Conservation (phyloP, 1,140 invertebrate species). For the Macrocentrus cingulum region DNA sequence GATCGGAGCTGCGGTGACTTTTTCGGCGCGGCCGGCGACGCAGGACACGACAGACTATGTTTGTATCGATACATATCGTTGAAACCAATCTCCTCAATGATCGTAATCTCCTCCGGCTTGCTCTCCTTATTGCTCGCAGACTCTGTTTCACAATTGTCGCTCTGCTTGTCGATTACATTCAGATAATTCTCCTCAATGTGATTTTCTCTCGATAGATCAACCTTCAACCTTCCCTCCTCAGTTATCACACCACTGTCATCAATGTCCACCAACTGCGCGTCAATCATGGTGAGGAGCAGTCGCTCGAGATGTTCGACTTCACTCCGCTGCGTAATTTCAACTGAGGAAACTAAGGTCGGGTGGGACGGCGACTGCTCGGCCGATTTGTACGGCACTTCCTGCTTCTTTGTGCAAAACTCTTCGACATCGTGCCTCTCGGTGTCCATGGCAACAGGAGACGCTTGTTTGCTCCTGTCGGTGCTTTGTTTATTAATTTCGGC, state of each 20-base stretch:
- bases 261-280: constrained; percentile 37
- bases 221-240: too few relatives aligned
- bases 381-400: constrained; percentile 3
- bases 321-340: constrained; percentile 30
- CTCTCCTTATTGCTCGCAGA: not conserved
- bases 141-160: not conserved
- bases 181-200: not conserved
- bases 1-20: constrained; percentile 32
- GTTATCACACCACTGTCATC: too few relatives aligned
- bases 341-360: constrained; percentile 16
- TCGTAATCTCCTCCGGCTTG: not conserved
- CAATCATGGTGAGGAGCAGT: constrained; percentile 49
- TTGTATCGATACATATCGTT: constrained; percentile 43
- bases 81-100: constrained; percentile 24
- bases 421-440: not conserved
- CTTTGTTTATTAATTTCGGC: constrained; percentile 24
- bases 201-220: constrained; percentile 4
- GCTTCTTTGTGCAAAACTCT: not conserved
- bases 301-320: constrained; percentile 49
- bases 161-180: constrained; percentile 1
- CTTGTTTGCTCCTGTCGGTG: constrained; percentile 17
- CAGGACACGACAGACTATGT: constrained; percentile 47
- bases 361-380: constrained; percentile 15
- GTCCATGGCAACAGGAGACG: not conserved
- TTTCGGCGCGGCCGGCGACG: constrained; percentile 42